Evolutionary conservation across 2,797 vertebrate genomes (phyloP).

Genomic region (Pteronotus mesoamericanus): DNA sequence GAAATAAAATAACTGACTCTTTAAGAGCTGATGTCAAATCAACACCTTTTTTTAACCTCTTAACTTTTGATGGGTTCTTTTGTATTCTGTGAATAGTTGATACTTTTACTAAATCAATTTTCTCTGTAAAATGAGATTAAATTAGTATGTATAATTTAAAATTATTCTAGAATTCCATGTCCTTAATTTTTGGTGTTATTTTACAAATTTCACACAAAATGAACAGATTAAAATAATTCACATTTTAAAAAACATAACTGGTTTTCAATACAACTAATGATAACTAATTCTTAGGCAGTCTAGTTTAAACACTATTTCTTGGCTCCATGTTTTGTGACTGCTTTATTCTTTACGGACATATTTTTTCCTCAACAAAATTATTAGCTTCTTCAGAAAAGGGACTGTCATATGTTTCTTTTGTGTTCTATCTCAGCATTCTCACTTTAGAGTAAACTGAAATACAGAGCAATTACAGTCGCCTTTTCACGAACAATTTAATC

Average conservation of each 20-base stretch:
- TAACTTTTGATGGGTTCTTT: neutral
- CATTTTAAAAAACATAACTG: neutral
- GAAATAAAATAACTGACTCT: neutral
- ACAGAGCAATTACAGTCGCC: neutral
- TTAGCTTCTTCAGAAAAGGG: neutral
- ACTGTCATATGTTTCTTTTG: neutral
- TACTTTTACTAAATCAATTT: neutral
- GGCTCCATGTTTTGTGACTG: neutral
- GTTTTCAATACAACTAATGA: neutral
- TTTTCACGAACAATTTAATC: constrained; percentile 3
- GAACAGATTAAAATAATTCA: constrained; percentile 9
- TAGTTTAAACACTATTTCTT: neutral
- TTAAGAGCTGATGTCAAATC: neutral
- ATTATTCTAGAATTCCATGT: neutral
- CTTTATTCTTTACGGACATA: constrained; percentile 12
- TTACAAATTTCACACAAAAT: constrained; percentile 19
- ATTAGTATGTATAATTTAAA: constrained; percentile 20
- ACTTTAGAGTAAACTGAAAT: neutral
- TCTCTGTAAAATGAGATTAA: constrained; percentile 13
- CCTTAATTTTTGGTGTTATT: constrained; percentile 9
- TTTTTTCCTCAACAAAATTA: neutral
- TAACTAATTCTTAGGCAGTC: neutral
- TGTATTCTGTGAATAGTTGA: neutral
- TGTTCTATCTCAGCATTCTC: neutral
- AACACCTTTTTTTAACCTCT: neutral